A percentile compares a stretch with the other conserved stretches of the same genome.
Evolutionary conservation across 2,797 vertebrate species (phyloP).

Genomic region (Acanthurus leucopareius): DNA sequence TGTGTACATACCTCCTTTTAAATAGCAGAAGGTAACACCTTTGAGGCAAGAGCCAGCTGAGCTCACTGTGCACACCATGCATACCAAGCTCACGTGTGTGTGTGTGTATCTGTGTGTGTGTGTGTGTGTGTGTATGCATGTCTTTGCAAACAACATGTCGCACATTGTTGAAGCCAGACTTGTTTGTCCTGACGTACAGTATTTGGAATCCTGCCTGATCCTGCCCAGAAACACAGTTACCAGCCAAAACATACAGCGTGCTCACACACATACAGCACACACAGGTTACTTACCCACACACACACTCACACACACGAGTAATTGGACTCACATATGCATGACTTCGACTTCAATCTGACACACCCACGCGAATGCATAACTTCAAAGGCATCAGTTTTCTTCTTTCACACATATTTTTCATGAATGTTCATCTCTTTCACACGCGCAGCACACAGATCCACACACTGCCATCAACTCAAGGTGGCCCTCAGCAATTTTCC

Average conservation of each 20-base stretch:
- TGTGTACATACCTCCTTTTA: not conserved
- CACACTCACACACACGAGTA: not conserved
- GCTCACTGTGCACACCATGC: constrained; percentile 28
- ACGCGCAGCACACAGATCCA: not conserved
- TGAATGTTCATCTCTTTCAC: constrained; percentile 10
- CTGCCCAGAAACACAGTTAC: constrained; percentile 46
- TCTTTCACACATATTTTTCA: constrained; percentile 13
- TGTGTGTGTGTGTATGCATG: not conserved
- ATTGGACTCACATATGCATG: not conserved
- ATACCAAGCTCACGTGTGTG: constrained; percentile 25
- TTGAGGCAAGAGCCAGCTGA: constrained; percentile 24
- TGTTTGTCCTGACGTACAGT: constrained; percentile 70
- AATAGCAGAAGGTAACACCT: constrained; percentile 13
- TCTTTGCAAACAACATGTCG: constrained; percentile 17
- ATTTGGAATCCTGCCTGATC: constrained; percentile 68
- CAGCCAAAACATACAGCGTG: not conserved
- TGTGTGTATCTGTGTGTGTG: constrained; percentile 3
- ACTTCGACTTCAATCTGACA: not conserved
- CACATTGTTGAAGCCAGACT: constrained; percentile 54
- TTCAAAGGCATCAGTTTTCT: constrained; percentile 2
- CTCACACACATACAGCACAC: not conserved
- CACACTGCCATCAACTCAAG: constrained; percentile 51
- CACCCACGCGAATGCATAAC: not conserved
- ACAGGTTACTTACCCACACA: not conserved
- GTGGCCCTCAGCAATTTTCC: constrained; percentile 67